Percentiles rank a stretch among this genome's conserved stretches.
phyloP scores from a whole-genome alignment of 2,113 vertebrate genomes.

The Abramis brama region DNA sequence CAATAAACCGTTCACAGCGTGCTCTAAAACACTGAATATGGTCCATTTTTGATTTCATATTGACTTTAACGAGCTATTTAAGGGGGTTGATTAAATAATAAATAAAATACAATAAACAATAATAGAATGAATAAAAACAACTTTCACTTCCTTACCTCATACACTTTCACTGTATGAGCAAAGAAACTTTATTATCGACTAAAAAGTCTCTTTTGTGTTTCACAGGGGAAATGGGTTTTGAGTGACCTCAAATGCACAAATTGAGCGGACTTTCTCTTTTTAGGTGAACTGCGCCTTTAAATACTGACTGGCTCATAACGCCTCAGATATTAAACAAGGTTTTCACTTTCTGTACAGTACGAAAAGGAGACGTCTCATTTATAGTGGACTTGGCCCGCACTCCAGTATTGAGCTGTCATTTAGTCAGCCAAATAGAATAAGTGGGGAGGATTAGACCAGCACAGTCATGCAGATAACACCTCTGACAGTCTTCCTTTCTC shows the following conservation, averaged over 20 bases:
- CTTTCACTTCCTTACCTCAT: too few relatives aligned
- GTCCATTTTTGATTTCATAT: not conserved
- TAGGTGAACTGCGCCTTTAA: conserved; percentile 4
- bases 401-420: conserved; percentile 70
- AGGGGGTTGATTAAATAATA: too few relatives aligned
- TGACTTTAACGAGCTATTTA: too few relatives aligned
- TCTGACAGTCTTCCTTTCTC: conserved; percentile 23
- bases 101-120: too few relatives aligned
- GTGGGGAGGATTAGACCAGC: conserved; percentile 66
- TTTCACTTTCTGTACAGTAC: conserved; percentile 1
- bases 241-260: not conserved
- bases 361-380: conserved; percentile 36
- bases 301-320: not conserved
- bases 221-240: not conserved
- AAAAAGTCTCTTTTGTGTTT: not conserved
- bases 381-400: conserved; percentile 46
- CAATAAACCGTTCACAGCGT: not conserved
- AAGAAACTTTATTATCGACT: not conserved
- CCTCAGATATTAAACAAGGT: conserved; percentile 22
- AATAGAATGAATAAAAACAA: too few relatives aligned
- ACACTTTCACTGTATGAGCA: not conserved
- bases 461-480: conserved; percentile 61
- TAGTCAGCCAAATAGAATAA: conserved; percentile 74
- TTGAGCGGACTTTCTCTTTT: not conserved
- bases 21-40: not conserved